Evolutionary conservation across 1,140 invertebrate species (phyloP).

Genomic region (Trinorchestia longiramus): DNA sequence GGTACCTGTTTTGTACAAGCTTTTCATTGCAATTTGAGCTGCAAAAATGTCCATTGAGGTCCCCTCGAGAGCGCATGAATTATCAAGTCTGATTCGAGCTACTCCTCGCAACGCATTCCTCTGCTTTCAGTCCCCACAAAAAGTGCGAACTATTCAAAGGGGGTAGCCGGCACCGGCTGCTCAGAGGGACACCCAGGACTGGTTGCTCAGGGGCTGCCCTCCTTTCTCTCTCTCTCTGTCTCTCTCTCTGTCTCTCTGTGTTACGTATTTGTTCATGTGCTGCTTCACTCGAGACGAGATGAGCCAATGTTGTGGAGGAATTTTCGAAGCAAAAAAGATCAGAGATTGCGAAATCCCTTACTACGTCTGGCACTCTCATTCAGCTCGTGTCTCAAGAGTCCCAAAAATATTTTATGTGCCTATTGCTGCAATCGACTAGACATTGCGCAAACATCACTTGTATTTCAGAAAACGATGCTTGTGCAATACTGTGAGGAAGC

Average conservation of each 20-base stretch:
- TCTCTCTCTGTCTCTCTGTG: background rate
- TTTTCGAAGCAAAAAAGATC: background rate
- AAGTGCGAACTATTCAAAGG: background rate
- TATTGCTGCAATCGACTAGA: background rate
- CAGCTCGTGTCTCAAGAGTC: background rate
- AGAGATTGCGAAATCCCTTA: background rate
- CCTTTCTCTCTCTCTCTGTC: background rate
- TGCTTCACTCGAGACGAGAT: slow-evolving; percentile 15
- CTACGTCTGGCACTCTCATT: background rate
- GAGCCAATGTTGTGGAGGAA: background rate
- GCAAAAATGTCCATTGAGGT: slow-evolving; percentile 49
- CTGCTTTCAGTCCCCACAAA: slow-evolving; percentile 37
- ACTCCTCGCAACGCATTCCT: slow-evolving; percentile 39
- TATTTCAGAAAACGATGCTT: background rate
- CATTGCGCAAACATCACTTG: background rate
- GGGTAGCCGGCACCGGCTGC: background rate
- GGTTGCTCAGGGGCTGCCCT: background rate
- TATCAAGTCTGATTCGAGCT: slow-evolving; percentile 47
- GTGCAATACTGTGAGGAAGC: background rate
- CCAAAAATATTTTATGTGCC: background rate
- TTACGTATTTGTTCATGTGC: background rate
- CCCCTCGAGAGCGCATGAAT: slow-evolving; percentile 48
- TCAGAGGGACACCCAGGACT: background rate
- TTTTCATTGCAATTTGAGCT: slow-evolving; percentile 55
- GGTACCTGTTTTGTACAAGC: slow-evolving; percentile 43